Conservation (phyloP, 2,888 invertebrate genomes). For the Cephus pygmeus region DNA sequence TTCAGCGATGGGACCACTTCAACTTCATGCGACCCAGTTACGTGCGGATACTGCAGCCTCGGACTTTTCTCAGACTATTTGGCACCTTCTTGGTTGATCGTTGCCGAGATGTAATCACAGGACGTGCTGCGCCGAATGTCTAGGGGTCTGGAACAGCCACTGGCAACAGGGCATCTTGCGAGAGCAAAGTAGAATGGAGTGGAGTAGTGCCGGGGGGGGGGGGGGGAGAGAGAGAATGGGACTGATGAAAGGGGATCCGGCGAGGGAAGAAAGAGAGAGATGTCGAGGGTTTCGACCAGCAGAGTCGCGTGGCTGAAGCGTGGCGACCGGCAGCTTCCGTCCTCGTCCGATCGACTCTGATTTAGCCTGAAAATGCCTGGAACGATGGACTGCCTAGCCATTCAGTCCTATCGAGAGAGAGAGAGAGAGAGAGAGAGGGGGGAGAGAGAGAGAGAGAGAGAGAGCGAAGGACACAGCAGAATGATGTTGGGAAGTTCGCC, state of each 20-base stretch:
- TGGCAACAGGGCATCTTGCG: neutral
- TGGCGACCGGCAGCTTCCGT: slow-evolving; percentile 39
- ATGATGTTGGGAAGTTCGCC: slow-evolving; percentile 12
- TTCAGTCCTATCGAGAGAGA: slow-evolving; percentile 2
- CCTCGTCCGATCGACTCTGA: slow-evolving; percentile 32
- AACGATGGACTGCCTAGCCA: slow-evolving; percentile 6
- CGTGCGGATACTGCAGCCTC: too few relatives aligned
- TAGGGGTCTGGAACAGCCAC: neutral
- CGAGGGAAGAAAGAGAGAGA: neutral
- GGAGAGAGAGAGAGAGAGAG: slow-evolving; percentile 16
- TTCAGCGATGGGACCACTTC: neutral
- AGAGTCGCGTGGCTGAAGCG: slow-evolving; percentile 60
- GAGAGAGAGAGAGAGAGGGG: slow-evolving; percentile 11
- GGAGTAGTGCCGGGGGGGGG: neutral
- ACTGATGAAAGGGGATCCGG: neutral
- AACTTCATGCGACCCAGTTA: neutral
- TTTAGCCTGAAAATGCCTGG: slow-evolving; percentile 26
- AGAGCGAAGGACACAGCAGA: slow-evolving; percentile 8
- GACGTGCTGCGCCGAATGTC: neutral
- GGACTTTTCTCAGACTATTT: neutral
- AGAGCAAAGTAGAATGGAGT: neutral
- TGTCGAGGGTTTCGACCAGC: neutral
- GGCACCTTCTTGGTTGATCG: neutral
- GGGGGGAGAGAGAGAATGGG: neutral
- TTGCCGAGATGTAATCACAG: neutral